phyloP scores from a whole-genome alignment of 2,888 invertebrate genomes.

The Oegoconia quadripuncta region DNA sequence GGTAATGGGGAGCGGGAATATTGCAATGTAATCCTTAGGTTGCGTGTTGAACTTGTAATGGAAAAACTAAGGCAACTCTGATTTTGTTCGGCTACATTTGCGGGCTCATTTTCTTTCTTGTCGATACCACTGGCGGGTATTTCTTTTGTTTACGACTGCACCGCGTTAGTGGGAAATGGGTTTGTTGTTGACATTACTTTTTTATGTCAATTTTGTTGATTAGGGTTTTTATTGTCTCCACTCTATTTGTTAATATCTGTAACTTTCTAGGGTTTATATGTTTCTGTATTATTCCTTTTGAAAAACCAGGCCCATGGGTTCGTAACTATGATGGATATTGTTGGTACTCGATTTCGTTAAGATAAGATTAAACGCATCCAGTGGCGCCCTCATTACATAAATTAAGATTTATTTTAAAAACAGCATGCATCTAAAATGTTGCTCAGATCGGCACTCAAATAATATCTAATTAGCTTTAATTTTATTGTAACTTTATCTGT shows the following conservation, averaged over 20 bases:
- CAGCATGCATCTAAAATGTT: too few species aligned
- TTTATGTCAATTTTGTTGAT: slow-evolving; percentile 3
- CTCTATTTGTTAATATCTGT: background rate
- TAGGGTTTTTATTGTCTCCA: background rate
- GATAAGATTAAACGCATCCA: background rate
- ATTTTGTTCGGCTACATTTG: slow-evolving; percentile 17
- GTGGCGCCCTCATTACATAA: too few species aligned
- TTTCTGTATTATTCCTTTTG: too few species aligned
- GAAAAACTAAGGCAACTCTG: slow-evolving; percentile 38
- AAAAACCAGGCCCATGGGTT: too few species aligned
- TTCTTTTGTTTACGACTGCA: slow-evolving; percentile 28
- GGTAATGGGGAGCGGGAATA: slow-evolving; percentile 20
- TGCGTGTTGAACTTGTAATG: slow-evolving; percentile 49
- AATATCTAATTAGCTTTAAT: too few species aligned
- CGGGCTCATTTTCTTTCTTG: slow-evolving; percentile 7
- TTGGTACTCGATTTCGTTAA: too few species aligned
- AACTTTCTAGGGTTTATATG: too few species aligned
- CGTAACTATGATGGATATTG: too few species aligned
- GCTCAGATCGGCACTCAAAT: too few species aligned
- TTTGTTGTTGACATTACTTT: slow-evolving; percentile 6
- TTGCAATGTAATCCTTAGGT: slow-evolving; percentile 41
- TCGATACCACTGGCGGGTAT: slow-evolving; percentile 14
- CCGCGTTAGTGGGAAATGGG: slow-evolving; percentile 19
- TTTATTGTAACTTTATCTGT: too few species aligned
- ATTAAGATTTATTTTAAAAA: background rate